These are phyloP conservation scores for Mionectes olivaceus DNA, from an alignment of 2,797 vertebrate species.

Conservation along the genomic window DNA sequence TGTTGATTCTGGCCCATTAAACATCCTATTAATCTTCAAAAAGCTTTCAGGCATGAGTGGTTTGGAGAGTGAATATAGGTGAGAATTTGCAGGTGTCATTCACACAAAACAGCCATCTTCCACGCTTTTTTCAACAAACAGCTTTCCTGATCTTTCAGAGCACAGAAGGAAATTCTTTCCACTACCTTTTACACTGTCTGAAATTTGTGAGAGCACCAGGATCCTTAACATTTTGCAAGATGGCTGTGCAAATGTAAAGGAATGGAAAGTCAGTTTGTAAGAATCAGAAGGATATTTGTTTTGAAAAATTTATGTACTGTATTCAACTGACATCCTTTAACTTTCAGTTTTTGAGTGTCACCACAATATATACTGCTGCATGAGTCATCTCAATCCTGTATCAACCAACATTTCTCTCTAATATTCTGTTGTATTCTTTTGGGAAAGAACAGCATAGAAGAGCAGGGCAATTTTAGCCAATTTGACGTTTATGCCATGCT, in stretches of 20 bases:
- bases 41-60: conserved; percentile 20
- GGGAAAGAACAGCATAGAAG: conserved; percentile 12
- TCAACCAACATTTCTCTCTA: background rate
- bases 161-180: conserved; percentile 32
- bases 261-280: background rate
- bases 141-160: background rate
- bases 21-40: conserved; percentile 54
- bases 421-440: conserved; percentile 51
- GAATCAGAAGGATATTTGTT: conserved; percentile 21
- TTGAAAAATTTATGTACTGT: conserved; percentile 8
- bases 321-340: conserved; percentile 31
- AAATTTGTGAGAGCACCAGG: background rate
- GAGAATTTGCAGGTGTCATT: conserved; percentile 64
- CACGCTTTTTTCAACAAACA: background rate
- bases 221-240: conserved; percentile 18
- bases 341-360: conserved; percentile 36
- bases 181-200: background rate
- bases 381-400: background rate
- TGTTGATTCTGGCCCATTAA: conserved; percentile 64
- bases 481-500: conserved; percentile 45
- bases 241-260: background rate
- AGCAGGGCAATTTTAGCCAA: conserved; percentile 62
- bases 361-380: background rate
- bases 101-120: conserved; percentile 21
- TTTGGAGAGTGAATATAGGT: conserved; percentile 11